Evolutionary conservation across 1,140 invertebrate species (phyloP).

Genomic region (Heliconius hewitsoni): DNA sequence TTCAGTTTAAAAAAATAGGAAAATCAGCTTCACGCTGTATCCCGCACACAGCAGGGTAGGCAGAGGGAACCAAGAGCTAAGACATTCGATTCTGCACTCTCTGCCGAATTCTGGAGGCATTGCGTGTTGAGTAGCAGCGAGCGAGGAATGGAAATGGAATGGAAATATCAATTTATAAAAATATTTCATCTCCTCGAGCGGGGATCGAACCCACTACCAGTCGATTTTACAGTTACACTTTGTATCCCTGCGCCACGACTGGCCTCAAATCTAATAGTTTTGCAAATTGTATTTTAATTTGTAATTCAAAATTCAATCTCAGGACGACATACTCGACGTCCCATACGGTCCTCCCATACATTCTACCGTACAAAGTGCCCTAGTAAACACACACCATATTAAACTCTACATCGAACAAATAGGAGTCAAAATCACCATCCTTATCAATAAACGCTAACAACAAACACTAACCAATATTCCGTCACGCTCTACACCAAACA

Average conservation of each 20-base stretch:
- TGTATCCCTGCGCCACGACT: no score
- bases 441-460: constrained; percentile 2
- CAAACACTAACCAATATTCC: constrained; percentile 1
- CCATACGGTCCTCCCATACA: constrained; percentile 59
- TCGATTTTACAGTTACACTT: no score
- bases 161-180: no score
- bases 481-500: neutral
- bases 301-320: constrained; percentile 28
- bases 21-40: no score
- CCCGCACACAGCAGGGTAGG: no score
- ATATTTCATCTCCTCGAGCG: no score
- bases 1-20: neutral
- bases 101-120: no score
- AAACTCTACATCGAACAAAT: constrained; percentile 43
- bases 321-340: constrained; percentile 41
- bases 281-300: constrained; percentile 26
- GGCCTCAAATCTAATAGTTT: neutral
- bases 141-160: no score
- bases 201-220: no score
- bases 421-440: constrained; percentile 33
- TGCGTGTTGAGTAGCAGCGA: no score
- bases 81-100: no score
- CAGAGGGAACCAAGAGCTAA: no score
- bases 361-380: constrained; percentile 26
- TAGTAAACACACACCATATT: constrained; percentile 37